A percentile compares a stretch with the other conserved stretches of the same genome.
Evolutionary conservation across 2,113 vertebrate genomes (phyloP).

Genomic region (Prietella phreatophila): DNA sequence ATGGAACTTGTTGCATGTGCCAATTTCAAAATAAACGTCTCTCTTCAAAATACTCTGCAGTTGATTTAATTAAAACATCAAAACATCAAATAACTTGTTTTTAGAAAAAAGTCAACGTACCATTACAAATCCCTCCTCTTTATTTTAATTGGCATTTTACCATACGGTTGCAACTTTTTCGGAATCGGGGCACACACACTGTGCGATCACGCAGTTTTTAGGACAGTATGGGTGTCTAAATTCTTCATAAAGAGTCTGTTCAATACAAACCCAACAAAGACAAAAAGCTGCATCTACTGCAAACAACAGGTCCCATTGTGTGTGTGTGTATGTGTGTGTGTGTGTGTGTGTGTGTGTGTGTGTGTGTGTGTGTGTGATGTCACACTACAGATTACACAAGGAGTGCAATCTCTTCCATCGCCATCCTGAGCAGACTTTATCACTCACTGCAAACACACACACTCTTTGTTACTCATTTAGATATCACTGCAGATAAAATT

Average conservation of each 20-base stretch:
- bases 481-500: neutral
- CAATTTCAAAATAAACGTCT: no score
- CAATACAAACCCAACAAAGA: neutral
- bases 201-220: no score
- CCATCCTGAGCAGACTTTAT: neutral
- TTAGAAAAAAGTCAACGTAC: no score
- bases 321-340: conserved; percentile 29
- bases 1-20: no score
- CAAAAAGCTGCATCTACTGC: neutral
- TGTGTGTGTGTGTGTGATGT: conserved; percentile 36
- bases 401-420: conserved; percentile 30
- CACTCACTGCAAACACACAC: neutral
- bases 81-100: no score
- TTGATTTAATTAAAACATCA: no score
- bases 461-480: neutral
- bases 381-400: conserved; percentile 24
- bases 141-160: no score
- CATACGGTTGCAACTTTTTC: no score
- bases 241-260: neutral
- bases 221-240: no score
- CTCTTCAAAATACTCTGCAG: no score
- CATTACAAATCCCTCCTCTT: no score
- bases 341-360: conserved; percentile 25
- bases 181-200: neutral
- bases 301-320: conserved; percentile 21